A percentile compares a stretch with the other conserved stretches of the same genome.
phyloP scores from a whole-genome alignment of 2,888 invertebrate species.

The Acleris cristana region DNA sequence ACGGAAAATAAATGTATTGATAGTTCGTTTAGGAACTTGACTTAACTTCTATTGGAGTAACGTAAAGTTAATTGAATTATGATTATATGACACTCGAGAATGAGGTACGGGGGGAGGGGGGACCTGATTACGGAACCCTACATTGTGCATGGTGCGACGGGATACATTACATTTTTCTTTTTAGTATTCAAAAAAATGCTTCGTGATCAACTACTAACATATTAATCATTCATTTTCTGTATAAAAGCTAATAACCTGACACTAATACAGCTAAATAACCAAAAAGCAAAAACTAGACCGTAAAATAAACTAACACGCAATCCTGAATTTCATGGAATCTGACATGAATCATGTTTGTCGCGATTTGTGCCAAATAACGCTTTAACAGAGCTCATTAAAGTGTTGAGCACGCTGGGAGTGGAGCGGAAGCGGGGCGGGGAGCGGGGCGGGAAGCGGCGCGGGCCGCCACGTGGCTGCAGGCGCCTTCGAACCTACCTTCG shows the following conservation, averaged over 20 bases:
- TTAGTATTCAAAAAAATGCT: constrained; percentile 6
- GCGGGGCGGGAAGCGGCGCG: constrained; percentile 5
- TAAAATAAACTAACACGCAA: constrained; percentile 1
- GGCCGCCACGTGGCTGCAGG: constrained; percentile 44
- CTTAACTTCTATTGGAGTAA: too few species aligned
- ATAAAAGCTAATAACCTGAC: constrained; percentile 5
- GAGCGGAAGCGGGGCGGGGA: constrained; percentile 14
- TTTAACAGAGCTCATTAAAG: constrained; percentile 20
- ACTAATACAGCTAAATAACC: constrained; percentile 4
- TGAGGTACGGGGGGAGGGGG: too few species aligned
- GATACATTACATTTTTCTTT: background rate
- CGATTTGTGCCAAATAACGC: constrained; percentile 34
- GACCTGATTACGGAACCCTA: too few species aligned
- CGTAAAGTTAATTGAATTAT: too few species aligned
- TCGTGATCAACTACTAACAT: constrained; percentile 23
- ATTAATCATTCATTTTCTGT: background rate
- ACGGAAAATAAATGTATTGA: too few species aligned
- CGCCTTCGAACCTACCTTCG: constrained; percentile 67
- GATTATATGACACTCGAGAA: too few species aligned
- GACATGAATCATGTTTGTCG: constrained; percentile 3
- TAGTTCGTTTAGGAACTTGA: too few species aligned
- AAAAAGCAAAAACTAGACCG: background rate
- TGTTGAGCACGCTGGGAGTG: constrained; percentile 5
- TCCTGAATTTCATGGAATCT: background rate
- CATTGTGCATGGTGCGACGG: too few species aligned